phyloP scores from a whole-genome alignment of 1,140 invertebrate genomes.

The Drosophila chauvacae region DNA sequence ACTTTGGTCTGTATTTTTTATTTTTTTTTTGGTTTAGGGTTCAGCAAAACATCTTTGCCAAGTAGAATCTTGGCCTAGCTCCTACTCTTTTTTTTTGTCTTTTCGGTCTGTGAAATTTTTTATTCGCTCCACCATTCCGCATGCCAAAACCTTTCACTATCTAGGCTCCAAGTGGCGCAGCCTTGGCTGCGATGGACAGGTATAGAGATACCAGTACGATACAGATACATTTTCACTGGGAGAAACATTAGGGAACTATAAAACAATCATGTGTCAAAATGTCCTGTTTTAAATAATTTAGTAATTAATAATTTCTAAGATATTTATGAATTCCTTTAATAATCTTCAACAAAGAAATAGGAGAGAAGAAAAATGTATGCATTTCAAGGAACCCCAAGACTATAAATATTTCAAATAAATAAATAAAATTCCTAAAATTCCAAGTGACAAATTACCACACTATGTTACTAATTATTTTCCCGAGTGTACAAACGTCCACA shows the following conservation, averaged over 20 bases:
- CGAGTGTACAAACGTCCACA: constrained; percentile 3
- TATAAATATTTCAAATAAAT: no score
- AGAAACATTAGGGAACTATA: neutral
- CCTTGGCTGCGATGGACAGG: constrained; percentile 60
- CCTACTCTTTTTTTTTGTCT: constrained; percentile 31
- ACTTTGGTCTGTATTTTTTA: no score
- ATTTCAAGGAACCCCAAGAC: neutral
- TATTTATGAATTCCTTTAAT: neutral
- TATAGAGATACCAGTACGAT: constrained; percentile 27
- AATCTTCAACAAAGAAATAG: neutral
- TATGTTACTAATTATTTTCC: neutral
- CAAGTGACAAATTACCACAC: no score
- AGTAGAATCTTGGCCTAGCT: neutral
- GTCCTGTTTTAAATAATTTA: neutral
- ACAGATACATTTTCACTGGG: constrained; percentile 9
- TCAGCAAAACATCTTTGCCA: neutral
- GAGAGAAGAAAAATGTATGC: neutral
- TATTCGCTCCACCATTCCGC: constrained; percentile 31
- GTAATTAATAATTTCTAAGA: no score
- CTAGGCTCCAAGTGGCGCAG: constrained; percentile 45
- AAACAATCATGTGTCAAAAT: neutral
- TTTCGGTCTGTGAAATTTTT: constrained; percentile 17
- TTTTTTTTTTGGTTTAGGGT: no score
- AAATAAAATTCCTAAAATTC: no score
- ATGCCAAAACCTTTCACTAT: constrained; percentile 74